Evolutionary conservation across 2,797 vertebrate genomes (phyloP).

Genomic region (Peromyscus eremicus): DNA sequence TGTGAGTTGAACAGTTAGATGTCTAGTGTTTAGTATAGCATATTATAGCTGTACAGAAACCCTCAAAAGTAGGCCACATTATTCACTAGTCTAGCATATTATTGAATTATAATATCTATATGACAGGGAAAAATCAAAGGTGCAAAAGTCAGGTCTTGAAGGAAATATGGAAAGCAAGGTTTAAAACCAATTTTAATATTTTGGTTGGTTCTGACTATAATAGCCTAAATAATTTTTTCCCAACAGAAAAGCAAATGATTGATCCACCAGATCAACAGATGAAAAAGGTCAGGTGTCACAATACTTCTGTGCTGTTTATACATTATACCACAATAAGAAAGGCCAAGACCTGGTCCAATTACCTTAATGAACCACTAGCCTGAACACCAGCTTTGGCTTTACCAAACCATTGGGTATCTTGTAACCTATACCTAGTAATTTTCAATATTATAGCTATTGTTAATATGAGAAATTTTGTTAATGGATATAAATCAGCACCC

Average conservation of each 20-base stretch:
- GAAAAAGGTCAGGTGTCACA: not conserved
- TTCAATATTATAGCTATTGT: not conserved
- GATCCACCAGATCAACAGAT: not conserved
- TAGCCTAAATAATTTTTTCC: not conserved
- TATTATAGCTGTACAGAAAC: slow-evolving; percentile 14
- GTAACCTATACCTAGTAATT: slow-evolving; percentile 28
- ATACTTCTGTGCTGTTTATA: not conserved
- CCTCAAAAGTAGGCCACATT: not conserved
- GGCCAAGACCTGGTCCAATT: not conserved
- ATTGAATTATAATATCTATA: not conserved
- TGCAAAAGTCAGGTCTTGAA: not conserved
- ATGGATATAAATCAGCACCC: slow-evolving; percentile 44
- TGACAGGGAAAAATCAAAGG: slow-evolving; percentile 8
- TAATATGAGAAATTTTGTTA: slow-evolving; percentile 37
- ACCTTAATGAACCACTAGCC: slow-evolving; percentile 26
- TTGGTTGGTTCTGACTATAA: slow-evolving; percentile 21
- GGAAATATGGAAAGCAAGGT: not conserved
- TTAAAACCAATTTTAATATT: slow-evolving; percentile 18
- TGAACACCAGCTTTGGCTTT: slow-evolving; percentile 10
- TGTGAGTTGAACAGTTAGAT: not conserved
- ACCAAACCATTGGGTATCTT: slow-evolving; percentile 41
- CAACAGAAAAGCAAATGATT: slow-evolving; percentile 47
- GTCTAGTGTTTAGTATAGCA: not conserved
- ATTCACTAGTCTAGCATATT: not conserved
- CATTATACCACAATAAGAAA: not conserved